A percentile compares a stretch with the other conserved stretches of the same genome.
phyloP scores from a whole-genome alignment of 2,113 vertebrate species.

The Calidris pygmaea region DNA sequence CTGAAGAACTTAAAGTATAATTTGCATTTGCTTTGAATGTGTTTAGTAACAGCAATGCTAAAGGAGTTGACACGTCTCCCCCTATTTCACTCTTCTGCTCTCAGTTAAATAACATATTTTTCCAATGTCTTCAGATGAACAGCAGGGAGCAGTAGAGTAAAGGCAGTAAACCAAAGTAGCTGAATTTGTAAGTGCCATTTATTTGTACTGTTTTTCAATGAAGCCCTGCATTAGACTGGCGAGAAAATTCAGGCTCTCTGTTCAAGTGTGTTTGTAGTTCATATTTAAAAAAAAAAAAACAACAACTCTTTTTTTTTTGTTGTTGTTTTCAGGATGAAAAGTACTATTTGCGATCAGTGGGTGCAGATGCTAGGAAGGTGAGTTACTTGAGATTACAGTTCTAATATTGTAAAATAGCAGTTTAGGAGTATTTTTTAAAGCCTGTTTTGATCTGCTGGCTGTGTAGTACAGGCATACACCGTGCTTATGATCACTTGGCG shows the following conservation, averaged over 20 bases:
- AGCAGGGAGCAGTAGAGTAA: slow-evolving; percentile 60
- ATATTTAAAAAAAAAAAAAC: neutral
- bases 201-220: neutral
- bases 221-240: neutral
- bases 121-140: slow-evolving; percentile 30
- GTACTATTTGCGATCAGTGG: slow-evolving; percentile 94
- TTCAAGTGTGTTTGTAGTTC: neutral
- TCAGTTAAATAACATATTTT: neutral
- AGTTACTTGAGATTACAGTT: slow-evolving; percentile 3
- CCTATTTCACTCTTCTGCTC: neutral
- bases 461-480: neutral
- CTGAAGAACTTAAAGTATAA: neutral
- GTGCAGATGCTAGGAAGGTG: slow-evolving; percentile 92
- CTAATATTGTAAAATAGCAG: neutral
- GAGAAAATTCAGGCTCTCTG: neutral
- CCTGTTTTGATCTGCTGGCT: neutral
- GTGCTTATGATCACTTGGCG: neutral
- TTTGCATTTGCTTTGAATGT: neutral
- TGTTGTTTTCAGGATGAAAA: slow-evolving; percentile 86
- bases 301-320: neutral
- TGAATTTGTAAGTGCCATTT: slow-evolving; percentile 5
- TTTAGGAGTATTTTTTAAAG: neutral
- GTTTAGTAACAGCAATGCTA: neutral
- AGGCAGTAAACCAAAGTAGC: neutral
- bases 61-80: neutral